A percentile compares a stretch with the other conserved stretches of the same genome.
These are phyloP conservation scores for Diabrotica undecimpunctata DNA, from an alignment of 1,140 invertebrate species.

Conservation along the genomic window DNA sequence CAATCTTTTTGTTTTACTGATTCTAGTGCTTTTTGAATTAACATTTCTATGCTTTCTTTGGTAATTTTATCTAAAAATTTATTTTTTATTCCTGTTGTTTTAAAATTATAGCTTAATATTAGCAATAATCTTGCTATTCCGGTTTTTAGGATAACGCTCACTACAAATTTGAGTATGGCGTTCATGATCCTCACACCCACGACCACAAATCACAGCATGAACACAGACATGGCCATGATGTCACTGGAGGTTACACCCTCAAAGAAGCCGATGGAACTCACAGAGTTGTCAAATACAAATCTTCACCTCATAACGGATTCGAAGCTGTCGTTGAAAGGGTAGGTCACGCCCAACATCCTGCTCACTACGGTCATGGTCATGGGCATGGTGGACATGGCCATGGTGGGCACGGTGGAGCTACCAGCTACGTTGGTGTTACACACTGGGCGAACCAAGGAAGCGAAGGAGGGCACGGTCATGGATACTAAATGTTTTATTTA, in stretches of 20 bases:
- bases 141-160: slow-evolving; percentile 22
- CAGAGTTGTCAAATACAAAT: slow-evolving; percentile 48
- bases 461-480: not conserved
- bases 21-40: too few species aligned
- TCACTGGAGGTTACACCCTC: slow-evolving; percentile 49
- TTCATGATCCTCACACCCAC: slow-evolving; percentile 50
- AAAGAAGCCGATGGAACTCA: slow-evolving; percentile 50
- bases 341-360: slow-evolving; percentile 8
- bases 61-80: too few species aligned
- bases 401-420: slow-evolving; percentile 14
- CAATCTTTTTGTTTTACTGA: too few species aligned
- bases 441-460: slow-evolving; percentile 23
- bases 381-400: slow-evolving; percentile 10
- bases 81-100: too few species aligned
- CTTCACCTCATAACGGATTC: slow-evolving; percentile 45
- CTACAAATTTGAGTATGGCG: slow-evolving; percentile 51
- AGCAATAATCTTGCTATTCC: not conserved
- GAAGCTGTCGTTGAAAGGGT: slow-evolving; percentile 31
- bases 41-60: too few species aligned
- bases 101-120: too few species aligned
- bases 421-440: slow-evolving; percentile 27
- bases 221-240: slow-evolving; percentile 48
- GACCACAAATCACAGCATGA: slow-evolving; percentile 51
- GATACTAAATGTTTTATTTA: not conserved
- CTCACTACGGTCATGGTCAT: slow-evolving; percentile 5